These are phyloP conservation scores for Enoplosus armatus DNA, from an alignment of 2,797 vertebrate genomes.

Conservation along the genomic window DNA sequence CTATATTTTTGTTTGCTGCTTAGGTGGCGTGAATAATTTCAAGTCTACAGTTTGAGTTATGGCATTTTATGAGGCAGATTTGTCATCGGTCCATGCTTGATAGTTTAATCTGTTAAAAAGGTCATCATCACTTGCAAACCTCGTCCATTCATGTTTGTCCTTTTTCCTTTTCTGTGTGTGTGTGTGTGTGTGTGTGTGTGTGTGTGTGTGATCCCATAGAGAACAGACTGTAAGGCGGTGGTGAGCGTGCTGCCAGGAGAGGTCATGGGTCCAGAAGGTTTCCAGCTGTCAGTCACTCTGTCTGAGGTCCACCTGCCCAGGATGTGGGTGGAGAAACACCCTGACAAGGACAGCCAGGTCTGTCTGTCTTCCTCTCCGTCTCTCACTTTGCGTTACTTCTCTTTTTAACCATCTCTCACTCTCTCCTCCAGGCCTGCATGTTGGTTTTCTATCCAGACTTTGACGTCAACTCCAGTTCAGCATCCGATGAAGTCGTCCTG, in stretches of 20 bases:
- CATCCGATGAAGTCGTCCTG: conserved; percentile 81
- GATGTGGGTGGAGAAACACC: conserved; percentile 93
- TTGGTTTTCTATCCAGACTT: conserved; percentile 91
- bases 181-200: conserved; percentile 26
- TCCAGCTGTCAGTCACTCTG: conserved; percentile 84
- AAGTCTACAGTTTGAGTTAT: not conserved
- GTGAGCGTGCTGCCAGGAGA: conserved; percentile 84
- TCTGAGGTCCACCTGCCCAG: conserved; percentile 86
- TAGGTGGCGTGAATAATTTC: not conserved
- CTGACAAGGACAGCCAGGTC: conserved; percentile 90
- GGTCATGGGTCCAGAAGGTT: conserved; percentile 81
- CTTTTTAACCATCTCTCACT: not conserved
- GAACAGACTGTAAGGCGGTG: conserved; percentile 88
- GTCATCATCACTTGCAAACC: too few species aligned
- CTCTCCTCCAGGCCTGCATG: conserved; percentile 88
- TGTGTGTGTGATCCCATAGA: conserved; percentile 70
- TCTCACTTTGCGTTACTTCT: not conserved
- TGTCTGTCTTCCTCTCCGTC: not conserved
- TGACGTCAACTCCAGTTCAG: conserved; percentile 19
- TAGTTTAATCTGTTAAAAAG: not conserved
- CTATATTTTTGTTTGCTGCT: not conserved
- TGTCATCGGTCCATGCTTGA: not conserved
- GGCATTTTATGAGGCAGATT: not conserved
- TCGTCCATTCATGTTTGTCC: not conserved
- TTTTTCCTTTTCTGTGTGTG: conserved; percentile 1